phyloP scores from a whole-genome alignment of 2,888 invertebrate genomes.

The Microdon myrmicae region DNA sequence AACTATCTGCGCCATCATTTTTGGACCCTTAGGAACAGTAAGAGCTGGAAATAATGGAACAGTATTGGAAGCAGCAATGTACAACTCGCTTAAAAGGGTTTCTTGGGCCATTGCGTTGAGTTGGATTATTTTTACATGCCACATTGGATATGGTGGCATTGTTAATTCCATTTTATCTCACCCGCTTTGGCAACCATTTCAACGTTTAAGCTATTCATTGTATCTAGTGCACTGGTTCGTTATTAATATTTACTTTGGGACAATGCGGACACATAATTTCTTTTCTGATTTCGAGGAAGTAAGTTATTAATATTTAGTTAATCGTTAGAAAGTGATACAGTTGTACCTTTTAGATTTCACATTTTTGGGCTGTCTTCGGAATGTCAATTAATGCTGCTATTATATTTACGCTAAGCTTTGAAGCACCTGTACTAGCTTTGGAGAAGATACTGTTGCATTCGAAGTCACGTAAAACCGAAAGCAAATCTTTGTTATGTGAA shows the following conservation, averaged over 20 bases:
- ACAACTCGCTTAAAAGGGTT: conserved; percentile 37
- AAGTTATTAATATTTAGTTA: conserved; percentile 1
- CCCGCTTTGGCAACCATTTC: conserved; percentile 51
- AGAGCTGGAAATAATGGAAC: background rate
- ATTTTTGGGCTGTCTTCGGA: conserved; percentile 46
- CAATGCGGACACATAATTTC: conserved; percentile 17
- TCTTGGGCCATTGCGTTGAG: conserved; percentile 46
- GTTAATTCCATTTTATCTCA: conserved; percentile 49
- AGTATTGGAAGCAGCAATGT: conserved; percentile 35
- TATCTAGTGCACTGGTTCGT: conserved; percentile 49
- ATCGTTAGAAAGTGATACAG: background rate
- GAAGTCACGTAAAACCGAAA: background rate
- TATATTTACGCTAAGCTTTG: conserved; percentile 42
- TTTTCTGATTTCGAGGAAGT: conserved; percentile 41
- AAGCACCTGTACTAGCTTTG: conserved; percentile 41
- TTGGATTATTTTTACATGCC: conserved; percentile 54
- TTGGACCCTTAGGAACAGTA: conserved; percentile 29
- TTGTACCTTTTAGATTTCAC: conserved; percentile 26
- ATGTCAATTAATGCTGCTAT: conserved; percentile 31
- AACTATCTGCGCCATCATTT: conserved; percentile 28
- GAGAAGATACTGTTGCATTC: conserved; percentile 32
- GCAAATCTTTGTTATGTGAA: background rate
- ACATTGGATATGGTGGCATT: conserved; percentile 47
- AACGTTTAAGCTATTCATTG: conserved; percentile 44
- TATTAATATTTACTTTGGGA: conserved; percentile 25